Base-by-base conservation (phyloP, 2,888 invertebrate species). In the Panzeria rudis region DNA sequence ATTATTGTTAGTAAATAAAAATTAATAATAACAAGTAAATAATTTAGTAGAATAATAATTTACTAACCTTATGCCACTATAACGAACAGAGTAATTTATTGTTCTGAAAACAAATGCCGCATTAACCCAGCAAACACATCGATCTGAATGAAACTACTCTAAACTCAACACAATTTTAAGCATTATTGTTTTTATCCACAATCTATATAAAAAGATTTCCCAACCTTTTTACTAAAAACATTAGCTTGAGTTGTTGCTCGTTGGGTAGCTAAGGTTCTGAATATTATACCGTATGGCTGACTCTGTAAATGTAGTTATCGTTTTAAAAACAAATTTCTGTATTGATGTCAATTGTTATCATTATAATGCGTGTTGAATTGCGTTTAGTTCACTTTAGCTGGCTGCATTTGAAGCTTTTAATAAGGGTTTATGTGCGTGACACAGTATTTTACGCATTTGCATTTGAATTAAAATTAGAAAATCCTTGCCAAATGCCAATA, bases 341-440 rank as follows among this genome's bases (percentile, higher is more conserved):
- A 72, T 81, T 71, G 78, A 82, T 85, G 77, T 85, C 82, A 78
- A 85, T 85, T 78, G 82, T 82, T 82, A 85, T 78, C 82, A 75
- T 62, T 69, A 71, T 75, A 78, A 75, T 71, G 85, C 73, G 64
- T 82, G 78, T 75, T 78, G 64, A 78, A 52, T 78, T 71, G 62
- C 35, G 64, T 78, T 71, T 23, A 41, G 78, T 75, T 44, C 47
- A 29, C 20, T 59, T 59, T 59, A 59, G 61, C 20, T 78, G 50
- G 50, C 6, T 44, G 52, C 50, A 72, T 61, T 80, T 72, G 52
- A 76, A 68, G 66, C 61, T 52, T 61, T 56, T 73, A 78, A 69
- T 23, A 72, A n/a, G 61, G 62, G 35, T 78, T 35, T 78, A 71
- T 78, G 75, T 82, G 69, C 64, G 35, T 78, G 82, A 61, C 81